Evolutionary conservation across 1,140 invertebrate species (phyloP), one percentile per base, ranked within the genome.

Genomic region (Drosophila simulans): DNA sequence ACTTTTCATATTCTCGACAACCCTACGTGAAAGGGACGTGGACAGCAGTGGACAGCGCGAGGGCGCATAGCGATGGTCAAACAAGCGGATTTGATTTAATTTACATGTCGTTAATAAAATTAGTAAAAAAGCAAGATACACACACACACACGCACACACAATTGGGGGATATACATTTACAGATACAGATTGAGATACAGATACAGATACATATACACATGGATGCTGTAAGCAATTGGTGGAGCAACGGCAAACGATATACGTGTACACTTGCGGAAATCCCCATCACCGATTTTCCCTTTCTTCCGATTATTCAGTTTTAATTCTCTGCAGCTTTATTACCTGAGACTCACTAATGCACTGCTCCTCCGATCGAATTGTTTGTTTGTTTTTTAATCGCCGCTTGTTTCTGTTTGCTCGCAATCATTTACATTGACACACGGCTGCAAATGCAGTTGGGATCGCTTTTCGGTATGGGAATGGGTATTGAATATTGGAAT

Each of bases 81-180:
- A 51, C 49, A 35, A 51, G 83, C 83, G 64, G 63, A 88, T 79
- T 86, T 86, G 70, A 86, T 86, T 86, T 86, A 86, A 86, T 86
- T 88, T 86, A 86, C 82, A 86, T 82, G 70, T 86, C 82, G 80
- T 88, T 88, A 86, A 86, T 86, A 77, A 88, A 79, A 82, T 86
- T 86, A 86, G 83, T 71, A 75, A 51, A 65, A 80, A 70, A 45
- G 49, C 45, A 48, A 53, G 17, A 34, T 13, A 34, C 27, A 59
- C 42, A 37, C 35, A 71, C 52, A 40, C 57, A 60, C 40, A 42
- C 42, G 39, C 46, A 45, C 48, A 71, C 34, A 65, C 53, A 58
- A 3, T 25, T 17, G 59, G 42, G 15, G 40, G 2, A 51, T 35
- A 54, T 2, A 31, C 27, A 27, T 5, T 27, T 31, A 31, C 27